Base-by-base conservation (phyloP, 2,888 invertebrate genomes). In the Electrophaes corylata region DNA sequence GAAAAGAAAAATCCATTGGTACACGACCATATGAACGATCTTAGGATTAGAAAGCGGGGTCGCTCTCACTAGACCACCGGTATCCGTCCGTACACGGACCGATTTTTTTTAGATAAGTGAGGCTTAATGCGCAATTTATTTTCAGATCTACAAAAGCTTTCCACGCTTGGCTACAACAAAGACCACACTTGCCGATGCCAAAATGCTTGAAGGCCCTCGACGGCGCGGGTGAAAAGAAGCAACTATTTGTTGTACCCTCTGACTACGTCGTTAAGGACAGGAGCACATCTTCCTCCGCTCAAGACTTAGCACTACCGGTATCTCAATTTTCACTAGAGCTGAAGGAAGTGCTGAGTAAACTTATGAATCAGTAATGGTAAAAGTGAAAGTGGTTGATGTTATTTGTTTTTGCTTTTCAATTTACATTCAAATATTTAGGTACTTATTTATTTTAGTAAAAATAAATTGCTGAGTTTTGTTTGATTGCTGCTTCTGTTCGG, bases 61-160 rank as follows among this genome's bases (percentile, higher is more conserved):
- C n/a, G n/a, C n/a, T n/a, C n/a, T n/a, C n/a, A n/a, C n/a, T n/a
- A n/a, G n/a, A n/a, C n/a, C n/a, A n/a, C n/a, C n/a, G n/a, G n/a
- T n/a, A n/a, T n/a, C n/a, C n/a, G n/a, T n/a, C n/a, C n/a, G n/a
- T n/a, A n/a, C n/a, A n/a, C n/a, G n/a, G n/a, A n/a, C n/a, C n/a
- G n/a, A n/a, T n/a, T n/a, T n/a, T n/a, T n/a, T n/a, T n/a, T n/a
- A n/a, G n/a, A n/a, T n/a, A 26, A 26, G 26, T n/a, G n/a, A 31
- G 2, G 1, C 0, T 12, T 35, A 12, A 35, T 19, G 3, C n/a
- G 2, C 35, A 14, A 35, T 19, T 10, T 35, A 45, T 63, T 70
- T 51, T 10, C 73, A 91, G 91, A 47, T 88, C 91, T 5, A 91
- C 90, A 4, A 91, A 91, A 58, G 79, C 82, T 0, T 91, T 91